Conservation (phyloP, 2,797 vertebrate species). For the Cichlasoma orientale region DNA sequence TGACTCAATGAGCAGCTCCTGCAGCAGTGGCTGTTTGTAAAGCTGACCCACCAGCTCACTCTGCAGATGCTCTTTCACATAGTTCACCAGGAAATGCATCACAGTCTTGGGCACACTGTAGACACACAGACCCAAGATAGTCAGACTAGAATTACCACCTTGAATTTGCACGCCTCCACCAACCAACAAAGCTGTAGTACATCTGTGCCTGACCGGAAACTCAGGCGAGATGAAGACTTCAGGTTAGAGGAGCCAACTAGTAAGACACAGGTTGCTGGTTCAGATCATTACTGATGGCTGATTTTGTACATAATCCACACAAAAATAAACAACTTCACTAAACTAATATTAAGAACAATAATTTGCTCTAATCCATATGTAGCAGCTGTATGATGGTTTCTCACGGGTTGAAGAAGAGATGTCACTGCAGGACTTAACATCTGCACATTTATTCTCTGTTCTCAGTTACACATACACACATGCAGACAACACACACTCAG, state of each 20-base stretch:
- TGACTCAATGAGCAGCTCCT: conserved; percentile 85
- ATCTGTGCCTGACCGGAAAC: background rate
- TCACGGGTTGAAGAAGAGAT: background rate
- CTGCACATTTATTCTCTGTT: background rate
- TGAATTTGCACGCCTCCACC: background rate
- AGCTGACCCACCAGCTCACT: conserved; percentile 88
- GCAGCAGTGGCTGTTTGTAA: conserved; percentile 82
- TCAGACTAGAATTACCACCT: background rate
- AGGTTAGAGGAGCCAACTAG: background rate
- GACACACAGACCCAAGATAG: conserved; percentile 8
- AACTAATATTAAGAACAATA: background rate
- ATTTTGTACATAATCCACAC: background rate
- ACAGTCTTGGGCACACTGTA: conserved; percentile 86
- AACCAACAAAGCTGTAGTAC: background rate
- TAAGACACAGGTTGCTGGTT: background rate
- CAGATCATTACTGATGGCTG: background rate
- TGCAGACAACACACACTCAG: background rate
- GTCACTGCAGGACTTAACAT: background rate
- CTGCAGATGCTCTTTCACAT: conserved; percentile 87
- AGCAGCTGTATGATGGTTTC: background rate
- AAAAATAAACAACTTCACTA: background rate
- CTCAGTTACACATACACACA: background rate
- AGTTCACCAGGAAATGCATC: conserved; percentile 89
- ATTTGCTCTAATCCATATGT: background rate
- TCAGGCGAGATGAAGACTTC: background rate